A percentile compares a stretch with the other conserved stretches of the same genome.
Evolutionary conservation across 2,113 vertebrate species (phyloP).

Genomic region (Pseudopipra pipra): DNA sequence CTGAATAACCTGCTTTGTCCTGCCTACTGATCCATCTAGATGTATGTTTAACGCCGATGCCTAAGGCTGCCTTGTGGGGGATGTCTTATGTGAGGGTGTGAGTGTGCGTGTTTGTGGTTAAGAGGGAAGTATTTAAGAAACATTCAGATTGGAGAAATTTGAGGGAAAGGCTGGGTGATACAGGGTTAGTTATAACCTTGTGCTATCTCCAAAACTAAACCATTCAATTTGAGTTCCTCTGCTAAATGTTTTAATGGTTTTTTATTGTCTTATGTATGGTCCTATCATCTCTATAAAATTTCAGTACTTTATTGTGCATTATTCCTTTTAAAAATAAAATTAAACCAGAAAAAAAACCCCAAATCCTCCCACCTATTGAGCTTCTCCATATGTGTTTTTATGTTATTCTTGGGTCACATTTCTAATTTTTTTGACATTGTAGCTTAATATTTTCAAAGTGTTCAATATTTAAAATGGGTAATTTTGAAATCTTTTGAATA

Average conservation of each 20-base stretch:
- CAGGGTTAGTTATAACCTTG: not conserved
- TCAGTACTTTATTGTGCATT: not conserved
- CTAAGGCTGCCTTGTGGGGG: not conserved
- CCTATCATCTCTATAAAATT: not conserved
- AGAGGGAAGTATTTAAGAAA: not conserved
- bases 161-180: not conserved
- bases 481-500: slow-evolving; percentile 47
- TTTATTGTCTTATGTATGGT: not conserved
- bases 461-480: slow-evolving; percentile 15
- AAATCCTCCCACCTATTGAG: not conserved
- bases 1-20: accelerated
- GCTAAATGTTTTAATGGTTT: not conserved
- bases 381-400: not conserved
- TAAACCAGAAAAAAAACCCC: not conserved
- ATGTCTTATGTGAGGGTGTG: not conserved
- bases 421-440: not conserved
- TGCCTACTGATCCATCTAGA: not conserved
- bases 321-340: not conserved
- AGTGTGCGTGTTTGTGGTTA: not conserved
- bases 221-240: not conserved
- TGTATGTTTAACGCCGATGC: not conserved
- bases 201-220: not conserved
- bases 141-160: not conserved
- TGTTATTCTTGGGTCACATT: not conserved
- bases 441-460: slow-evolving; percentile 19